phyloP scores from a whole-genome alignment of 92 coral and sea anemone genomes.

The Micromussa lordhowensis region DNA sequence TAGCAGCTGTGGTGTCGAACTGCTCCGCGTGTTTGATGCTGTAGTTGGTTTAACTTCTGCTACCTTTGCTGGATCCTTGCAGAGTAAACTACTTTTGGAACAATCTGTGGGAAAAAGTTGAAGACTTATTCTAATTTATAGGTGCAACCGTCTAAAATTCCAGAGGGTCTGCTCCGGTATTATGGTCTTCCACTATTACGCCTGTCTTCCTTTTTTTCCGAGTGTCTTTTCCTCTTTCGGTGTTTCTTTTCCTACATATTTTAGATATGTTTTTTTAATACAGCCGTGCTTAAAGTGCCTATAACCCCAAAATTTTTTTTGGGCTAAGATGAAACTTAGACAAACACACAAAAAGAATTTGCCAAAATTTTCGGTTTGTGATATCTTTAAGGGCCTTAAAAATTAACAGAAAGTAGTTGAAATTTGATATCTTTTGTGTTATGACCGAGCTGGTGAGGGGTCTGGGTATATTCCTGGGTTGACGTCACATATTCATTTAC shows the following conservation, averaged over 20 bases:
- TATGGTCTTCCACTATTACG: background rate
- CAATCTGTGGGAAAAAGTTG: conserved; percentile 16
- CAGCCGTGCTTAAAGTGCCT: no score
- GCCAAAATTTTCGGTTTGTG: no score
- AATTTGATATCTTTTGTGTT: no score
- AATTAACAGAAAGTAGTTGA: no score
- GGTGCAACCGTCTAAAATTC: background rate
- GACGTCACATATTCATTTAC: no score
- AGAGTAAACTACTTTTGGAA: conserved; percentile 5
- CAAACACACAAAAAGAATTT: no score
- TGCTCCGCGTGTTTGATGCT: background rate
- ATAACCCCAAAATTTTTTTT: no score
- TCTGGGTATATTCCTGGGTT: no score
- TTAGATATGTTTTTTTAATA: background rate
- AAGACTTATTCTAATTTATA: background rate
- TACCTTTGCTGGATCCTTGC: background rate
- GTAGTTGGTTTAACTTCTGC: background rate
- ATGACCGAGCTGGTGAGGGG: no score
- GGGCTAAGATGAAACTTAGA: no score
- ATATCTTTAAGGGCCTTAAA: no score
- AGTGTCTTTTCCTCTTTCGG: background rate
- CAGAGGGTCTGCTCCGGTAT: background rate
- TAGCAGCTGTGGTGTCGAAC: background rate
- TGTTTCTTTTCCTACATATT: background rate
- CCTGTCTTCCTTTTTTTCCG: conserved; percentile 24